Percentiles rank a stretch among this genome's conserved stretches.
These are phyloP conservation scores for Porites lobata DNA, from an alignment of 92 coral and sea anemone genomes.

Conservation along the genomic window DNA sequence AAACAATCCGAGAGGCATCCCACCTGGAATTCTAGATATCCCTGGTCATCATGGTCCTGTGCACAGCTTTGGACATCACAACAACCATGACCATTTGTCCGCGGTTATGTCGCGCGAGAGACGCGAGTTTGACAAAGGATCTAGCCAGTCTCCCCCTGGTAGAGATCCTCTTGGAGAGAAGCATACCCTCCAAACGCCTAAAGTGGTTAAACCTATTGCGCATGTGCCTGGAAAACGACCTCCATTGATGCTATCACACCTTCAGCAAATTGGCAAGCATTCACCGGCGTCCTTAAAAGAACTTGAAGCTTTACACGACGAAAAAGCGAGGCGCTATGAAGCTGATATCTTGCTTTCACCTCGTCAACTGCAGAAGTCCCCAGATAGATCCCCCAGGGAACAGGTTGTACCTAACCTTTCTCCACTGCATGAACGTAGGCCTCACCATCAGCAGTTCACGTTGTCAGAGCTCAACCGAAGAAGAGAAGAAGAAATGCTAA, in stretches of 20 bases:
- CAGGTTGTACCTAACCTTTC: constrained; percentile 62
- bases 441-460: constrained; percentile 75
- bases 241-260: constrained; percentile 88
- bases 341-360: constrained; percentile 72
- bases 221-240: constrained; percentile 96
- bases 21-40: constrained; percentile 63
- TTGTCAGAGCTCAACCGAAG: constrained; percentile 91
- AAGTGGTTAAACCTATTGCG: constrained; percentile 93
- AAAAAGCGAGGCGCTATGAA: constrained; percentile 80
- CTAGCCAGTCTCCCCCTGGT: constrained; percentile 73
- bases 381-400: constrained; percentile 79
- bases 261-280: constrained; percentile 82
- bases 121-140: constrained; percentile 72
- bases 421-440: constrained; percentile 68
- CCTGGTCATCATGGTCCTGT: constrained; percentile 84
- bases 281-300: constrained; percentile 67
- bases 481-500: constrained; percentile 84
- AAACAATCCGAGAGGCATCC: constrained; percentile 77
- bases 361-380: constrained; percentile 67
- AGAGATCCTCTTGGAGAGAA: constrained; percentile 74
- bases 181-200: constrained; percentile 73
- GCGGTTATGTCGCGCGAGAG: constrained; percentile 82
- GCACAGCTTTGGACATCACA: constrained; percentile 75
- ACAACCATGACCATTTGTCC: constrained; percentile 79
- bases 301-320: constrained; percentile 74